Evolutionary conservation across 2,113 vertebrate species (phyloP).

Genomic region (Notothenia coriiceps): DNA sequence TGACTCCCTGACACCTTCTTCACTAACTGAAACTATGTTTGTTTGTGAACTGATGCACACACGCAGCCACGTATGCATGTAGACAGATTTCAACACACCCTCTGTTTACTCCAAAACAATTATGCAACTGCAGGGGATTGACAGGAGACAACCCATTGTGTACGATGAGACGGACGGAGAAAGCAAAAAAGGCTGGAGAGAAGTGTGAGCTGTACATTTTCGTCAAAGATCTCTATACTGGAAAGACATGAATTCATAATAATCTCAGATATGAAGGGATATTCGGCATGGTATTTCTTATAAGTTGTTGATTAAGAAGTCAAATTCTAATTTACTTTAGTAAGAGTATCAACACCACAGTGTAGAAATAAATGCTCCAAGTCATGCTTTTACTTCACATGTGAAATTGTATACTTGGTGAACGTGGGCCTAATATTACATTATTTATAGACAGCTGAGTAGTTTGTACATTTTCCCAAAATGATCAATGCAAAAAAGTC

Average conservation of each 20-base stretch:
- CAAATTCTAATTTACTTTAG: not conserved
- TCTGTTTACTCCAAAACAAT: conserved; percentile 49
- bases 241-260: not conserved
- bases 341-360: not conserved
- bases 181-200: not conserved
- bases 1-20: conserved; percentile 36
- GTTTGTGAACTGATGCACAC: conserved; percentile 30
- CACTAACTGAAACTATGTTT: conserved; percentile 1
- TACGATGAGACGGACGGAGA: not conserved
- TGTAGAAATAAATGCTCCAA: not conserved
- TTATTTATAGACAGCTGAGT: not conserved
- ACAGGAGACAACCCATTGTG: conserved; percentile 7
- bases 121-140: conserved; percentile 15
- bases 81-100: conserved; percentile 48
- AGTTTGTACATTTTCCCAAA: not conserved
- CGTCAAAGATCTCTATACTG: not conserved
- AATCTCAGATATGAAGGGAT: not conserved
- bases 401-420: no score
- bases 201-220: not conserved
- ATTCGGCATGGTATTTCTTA: not conserved
- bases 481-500: no score
- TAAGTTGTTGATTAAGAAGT: not conserved
- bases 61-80: conserved; percentile 65
- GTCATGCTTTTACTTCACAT: not conserved
- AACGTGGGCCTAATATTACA: not conserved